Percentiles rank a stretch among this genome's conserved stretches.
Evolutionary conservation across 2,797 vertebrate species (phyloP).

Genomic region (Vireo griseus): DNA sequence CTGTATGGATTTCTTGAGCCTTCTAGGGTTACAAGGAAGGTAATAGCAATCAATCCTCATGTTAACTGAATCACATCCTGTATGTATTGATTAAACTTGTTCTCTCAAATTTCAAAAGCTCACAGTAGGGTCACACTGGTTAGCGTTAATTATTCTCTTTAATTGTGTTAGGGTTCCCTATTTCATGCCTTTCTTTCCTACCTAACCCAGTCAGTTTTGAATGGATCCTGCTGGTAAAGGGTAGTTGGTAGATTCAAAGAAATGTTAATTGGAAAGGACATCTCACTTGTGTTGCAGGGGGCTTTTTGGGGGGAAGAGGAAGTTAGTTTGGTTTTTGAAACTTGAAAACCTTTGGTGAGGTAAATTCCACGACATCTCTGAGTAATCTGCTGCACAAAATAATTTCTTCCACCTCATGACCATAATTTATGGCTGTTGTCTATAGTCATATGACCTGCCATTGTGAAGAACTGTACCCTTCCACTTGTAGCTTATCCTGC

Average conservation of each 20-base stretch:
- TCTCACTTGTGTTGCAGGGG: accelerated
- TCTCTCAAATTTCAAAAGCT: background rate
- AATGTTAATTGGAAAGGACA: background rate
- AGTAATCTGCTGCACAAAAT: background rate
- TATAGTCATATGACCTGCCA: background rate
- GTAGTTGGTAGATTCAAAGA: background rate
- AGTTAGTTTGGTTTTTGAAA: background rate
- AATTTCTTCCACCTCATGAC: background rate
- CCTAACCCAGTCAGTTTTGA: background rate
- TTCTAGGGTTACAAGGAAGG: background rate
- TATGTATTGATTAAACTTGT: background rate
- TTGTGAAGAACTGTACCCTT: background rate
- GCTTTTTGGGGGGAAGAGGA: background rate
- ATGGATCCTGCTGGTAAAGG: background rate
- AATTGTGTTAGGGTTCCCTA: background rate
- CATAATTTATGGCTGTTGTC: background rate
- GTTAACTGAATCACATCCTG: background rate
- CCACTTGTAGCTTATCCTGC: background rate
- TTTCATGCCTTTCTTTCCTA: background rate
- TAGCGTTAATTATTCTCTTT: background rate
- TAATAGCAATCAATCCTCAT: background rate
- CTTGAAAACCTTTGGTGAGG: background rate
- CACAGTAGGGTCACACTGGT: background rate
- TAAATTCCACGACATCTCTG: background rate
- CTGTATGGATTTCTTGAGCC: background rate